Evolutionary conservation across 2,113 vertebrate genomes (phyloP).

Genomic region (Galbula dea): DNA sequence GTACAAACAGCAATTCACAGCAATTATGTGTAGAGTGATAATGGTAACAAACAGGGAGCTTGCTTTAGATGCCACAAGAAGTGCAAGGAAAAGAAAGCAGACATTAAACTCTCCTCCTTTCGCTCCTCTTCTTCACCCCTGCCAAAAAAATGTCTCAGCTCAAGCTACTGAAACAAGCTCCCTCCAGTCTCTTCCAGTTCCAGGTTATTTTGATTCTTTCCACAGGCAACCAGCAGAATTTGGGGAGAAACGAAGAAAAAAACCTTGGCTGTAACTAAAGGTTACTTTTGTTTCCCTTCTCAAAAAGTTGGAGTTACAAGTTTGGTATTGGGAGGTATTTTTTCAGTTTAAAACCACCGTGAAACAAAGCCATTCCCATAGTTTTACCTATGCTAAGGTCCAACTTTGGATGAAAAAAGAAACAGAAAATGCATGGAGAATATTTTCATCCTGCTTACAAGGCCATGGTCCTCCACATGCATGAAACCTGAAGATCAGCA

Average conservation of each 20-base stretch:
- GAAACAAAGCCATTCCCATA: not conserved
- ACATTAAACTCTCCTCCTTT: not conserved
- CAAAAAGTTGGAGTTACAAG: not conserved
- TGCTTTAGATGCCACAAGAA: not conserved
- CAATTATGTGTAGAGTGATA: not conserved
- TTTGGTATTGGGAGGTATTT: not conserved
- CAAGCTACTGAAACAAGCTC: not conserved
- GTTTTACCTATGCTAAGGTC: not conserved
- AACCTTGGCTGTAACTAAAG: not conserved
- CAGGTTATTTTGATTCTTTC: not conserved
- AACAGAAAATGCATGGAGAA: not conserved
- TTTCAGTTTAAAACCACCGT: not conserved
- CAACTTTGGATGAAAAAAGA: not conserved
- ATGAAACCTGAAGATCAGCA: not conserved
- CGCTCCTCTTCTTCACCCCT: not conserved
- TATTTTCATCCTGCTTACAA: not conserved
- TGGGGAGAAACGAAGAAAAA: not conserved
- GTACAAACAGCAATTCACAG: constrained; percentile 6
- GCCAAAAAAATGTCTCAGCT: not conserved
- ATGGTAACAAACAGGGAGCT: not conserved
- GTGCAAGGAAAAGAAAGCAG: not conserved
- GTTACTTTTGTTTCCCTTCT: not conserved
- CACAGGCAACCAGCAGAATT: not conserved
- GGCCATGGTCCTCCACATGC: not conserved
- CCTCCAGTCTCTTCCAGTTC: not conserved